Evolutionary conservation across 2,797 vertebrate species (phyloP).

Genomic region (Microctenopoma stevenorrisi): DNA sequence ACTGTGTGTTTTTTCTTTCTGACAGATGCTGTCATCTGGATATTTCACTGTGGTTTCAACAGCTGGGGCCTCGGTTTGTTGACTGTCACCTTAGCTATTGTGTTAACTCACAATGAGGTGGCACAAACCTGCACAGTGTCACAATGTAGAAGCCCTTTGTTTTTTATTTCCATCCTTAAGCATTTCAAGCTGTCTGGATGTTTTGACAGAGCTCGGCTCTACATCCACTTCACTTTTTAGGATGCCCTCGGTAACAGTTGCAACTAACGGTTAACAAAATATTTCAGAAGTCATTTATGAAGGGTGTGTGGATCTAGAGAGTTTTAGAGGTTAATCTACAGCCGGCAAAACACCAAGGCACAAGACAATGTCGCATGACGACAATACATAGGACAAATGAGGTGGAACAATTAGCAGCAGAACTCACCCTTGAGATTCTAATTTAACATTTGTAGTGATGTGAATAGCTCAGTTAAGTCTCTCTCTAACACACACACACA

Average conservation of each 20-base stretch:
- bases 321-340: conserved; percentile 3
- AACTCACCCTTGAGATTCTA: conserved; percentile 22
- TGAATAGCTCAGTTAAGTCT: neutral
- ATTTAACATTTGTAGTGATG: conserved; percentile 38
- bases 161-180: conserved; percentile 12
- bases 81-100: conserved; percentile 56
- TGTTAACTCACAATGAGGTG: conserved; percentile 50
- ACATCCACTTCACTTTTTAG: too few relatives aligned
- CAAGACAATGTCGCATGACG: conserved; percentile 8
- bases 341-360: conserved; percentile 4
- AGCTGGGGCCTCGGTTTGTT: conserved; percentile 37
- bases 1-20: conserved; percentile 32
- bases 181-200: conserved; percentile 10
- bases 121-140: conserved; percentile 35
- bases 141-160: conserved; percentile 3
- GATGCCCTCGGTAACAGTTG: too few relatives aligned
- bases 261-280: neutral
- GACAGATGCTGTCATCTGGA: conserved; percentile 61
- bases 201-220: conserved; percentile 1
- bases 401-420: conserved; percentile 22
- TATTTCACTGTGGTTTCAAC: conserved; percentile 38
- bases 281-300: neutral
- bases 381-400: conserved; percentile 36
- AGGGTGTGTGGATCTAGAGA: neutral
- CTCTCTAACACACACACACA: neutral